Evolutionary conservation across 2,888 invertebrate genomes (phyloP).

Genomic region (Caenorhabditis becei): DNA sequence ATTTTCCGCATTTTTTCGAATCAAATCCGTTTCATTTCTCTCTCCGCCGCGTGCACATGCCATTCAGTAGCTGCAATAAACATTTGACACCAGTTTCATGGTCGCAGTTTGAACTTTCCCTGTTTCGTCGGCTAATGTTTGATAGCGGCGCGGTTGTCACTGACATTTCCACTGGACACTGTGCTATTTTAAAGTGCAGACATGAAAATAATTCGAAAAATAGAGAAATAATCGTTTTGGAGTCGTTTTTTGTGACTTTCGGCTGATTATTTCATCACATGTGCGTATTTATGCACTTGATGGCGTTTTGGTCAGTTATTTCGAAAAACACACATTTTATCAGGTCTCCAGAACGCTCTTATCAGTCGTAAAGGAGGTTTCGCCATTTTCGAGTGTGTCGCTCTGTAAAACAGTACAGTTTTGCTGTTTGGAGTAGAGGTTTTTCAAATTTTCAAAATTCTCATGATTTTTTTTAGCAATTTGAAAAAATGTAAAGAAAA

Average conservation of each 20-base stretch:
- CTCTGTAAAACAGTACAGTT: neutral
- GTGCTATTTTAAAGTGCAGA: conserved; percentile 1
- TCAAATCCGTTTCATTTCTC: too few relatives aligned
- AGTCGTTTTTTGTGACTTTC: neutral
- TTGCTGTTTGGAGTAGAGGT: neutral
- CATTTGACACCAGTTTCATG: conserved; percentile 36
- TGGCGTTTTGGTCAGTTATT: neutral
- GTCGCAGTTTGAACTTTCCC: conserved; percentile 27
- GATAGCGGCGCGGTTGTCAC: conserved; percentile 29
- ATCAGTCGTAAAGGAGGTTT: conserved; percentile 11
- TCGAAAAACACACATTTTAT: conserved; percentile 23
- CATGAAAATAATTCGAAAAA: neutral
- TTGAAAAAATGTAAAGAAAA: too few relatives aligned
- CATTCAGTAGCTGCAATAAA: conserved; percentile 34
- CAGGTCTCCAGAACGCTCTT: conserved; percentile 22
- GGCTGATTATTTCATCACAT: neutral
- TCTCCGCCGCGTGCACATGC: neutral
- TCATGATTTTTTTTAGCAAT: too few relatives aligned
- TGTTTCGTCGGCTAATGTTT: conserved; percentile 10
- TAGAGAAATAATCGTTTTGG: neutral
- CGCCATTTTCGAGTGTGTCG: neutral
- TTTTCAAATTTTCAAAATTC: too few relatives aligned
- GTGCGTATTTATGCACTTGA: neutral
- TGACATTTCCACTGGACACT: conserved; percentile 22
- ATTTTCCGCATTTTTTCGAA: neutral